phyloP scores from a whole-genome alignment of 2,888 invertebrate genomes.

The Caenorhabditis imperialis region DNA sequence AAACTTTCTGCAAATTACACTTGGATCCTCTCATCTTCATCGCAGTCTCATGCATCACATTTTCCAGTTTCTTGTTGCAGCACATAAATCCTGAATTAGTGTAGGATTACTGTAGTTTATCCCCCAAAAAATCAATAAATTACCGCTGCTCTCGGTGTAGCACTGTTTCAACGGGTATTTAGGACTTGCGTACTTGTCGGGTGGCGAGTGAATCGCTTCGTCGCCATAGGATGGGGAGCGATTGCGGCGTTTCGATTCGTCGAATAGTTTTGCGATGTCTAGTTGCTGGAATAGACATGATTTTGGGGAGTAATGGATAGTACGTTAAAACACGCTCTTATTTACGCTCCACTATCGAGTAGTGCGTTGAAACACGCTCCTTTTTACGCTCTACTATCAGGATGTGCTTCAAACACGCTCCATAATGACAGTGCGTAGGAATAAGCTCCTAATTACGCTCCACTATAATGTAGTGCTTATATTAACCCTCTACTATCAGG shows the following conservation, averaged over 20 bases:
- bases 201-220: conserved; percentile 2
- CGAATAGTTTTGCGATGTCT: conserved; percentile 29
- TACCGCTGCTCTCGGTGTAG: conserved; percentile 72
- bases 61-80: conserved; percentile 73
- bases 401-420: too few relatives aligned
- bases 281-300: too few relatives aligned
- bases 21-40: conserved; percentile 49
- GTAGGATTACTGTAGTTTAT: not conserved
- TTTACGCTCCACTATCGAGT: too few relatives aligned
- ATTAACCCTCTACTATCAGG: too few relatives aligned
- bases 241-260: conserved; percentile 1
- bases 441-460: too few relatives aligned
- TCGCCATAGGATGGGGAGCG: conserved; percentile 6
- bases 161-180: conserved; percentile 73
- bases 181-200: not conserved
- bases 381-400: too few relatives aligned
- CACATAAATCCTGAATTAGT: conserved; percentile 72
- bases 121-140: not conserved
- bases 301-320: too few relatives aligned
- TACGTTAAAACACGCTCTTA: too few relatives aligned
- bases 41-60: conserved; percentile 67
- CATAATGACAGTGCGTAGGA: too few relatives aligned
- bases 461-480: too few relatives aligned
- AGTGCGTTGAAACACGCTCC: too few relatives aligned
- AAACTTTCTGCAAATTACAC: conserved; percentile 73